Evolutionary conservation across 2,888 invertebrate genomes (phyloP).

Genomic region (Tipula vernalis): DNA sequence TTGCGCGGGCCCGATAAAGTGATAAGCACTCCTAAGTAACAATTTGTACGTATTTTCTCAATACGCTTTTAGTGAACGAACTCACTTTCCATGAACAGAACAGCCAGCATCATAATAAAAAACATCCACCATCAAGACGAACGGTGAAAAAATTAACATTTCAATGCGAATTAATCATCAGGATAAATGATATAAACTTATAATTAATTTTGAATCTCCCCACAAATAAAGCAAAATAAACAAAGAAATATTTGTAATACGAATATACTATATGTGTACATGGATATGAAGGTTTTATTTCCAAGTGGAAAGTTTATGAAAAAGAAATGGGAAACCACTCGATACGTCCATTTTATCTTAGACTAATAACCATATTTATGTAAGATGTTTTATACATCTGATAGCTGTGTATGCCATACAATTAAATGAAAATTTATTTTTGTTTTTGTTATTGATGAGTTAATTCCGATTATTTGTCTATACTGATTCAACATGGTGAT

Average conservation of each 20-base stretch:
- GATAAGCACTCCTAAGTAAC: too few relatives aligned
- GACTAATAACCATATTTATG: neutral
- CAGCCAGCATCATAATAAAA: too few relatives aligned
- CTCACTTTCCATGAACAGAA: too few relatives aligned
- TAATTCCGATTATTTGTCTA: neutral
- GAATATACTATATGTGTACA: too few relatives aligned
- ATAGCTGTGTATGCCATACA: neutral
- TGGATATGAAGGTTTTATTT: neutral
- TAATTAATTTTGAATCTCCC: neutral
- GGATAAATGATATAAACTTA: neutral
- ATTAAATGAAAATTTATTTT: neutral
- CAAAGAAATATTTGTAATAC: neutral
- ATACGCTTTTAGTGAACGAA: too few relatives aligned
- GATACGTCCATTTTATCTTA: neutral
- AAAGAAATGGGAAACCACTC: neutral
- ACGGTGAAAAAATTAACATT: neutral
- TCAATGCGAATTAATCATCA: neutral
- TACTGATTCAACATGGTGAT: neutral
- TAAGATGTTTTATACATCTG: neutral
- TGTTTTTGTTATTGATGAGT: neutral
- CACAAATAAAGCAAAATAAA: neutral
- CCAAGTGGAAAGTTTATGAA: neutral
- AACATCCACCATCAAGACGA: neutral
- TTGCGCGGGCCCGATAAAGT: too few relatives aligned
- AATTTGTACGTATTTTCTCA: too few relatives aligned